Evolutionary conservation across 2,888 invertebrate species (phyloP).

Genomic region (Actias luna): DNA sequence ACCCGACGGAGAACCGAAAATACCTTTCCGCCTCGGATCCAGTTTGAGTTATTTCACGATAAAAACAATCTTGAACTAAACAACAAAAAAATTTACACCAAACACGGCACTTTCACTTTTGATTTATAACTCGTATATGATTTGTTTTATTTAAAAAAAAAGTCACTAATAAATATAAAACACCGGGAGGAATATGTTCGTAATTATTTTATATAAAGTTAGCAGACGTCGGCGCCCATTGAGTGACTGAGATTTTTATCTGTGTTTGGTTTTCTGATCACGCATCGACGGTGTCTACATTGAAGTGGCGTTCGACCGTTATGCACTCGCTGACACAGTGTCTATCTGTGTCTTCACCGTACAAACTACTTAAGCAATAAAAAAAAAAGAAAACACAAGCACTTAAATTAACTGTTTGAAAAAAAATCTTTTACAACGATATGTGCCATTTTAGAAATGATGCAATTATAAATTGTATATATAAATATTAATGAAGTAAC

Average conservation of each 20-base stretch:
- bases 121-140: constrained; percentile 21
- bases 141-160: constrained; percentile 1
- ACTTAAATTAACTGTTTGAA: neutral
- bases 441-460: no score
- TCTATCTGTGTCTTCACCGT: constrained; percentile 17
- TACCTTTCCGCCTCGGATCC: constrained; percentile 60
- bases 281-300: constrained; percentile 53
- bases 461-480: no score
- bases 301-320: constrained; percentile 24
- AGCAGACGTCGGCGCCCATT: constrained; percentile 37
- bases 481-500: no score
- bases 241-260: constrained; percentile 56
- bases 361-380: neutral
- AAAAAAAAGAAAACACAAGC: neutral
- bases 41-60: constrained; percentile 39
- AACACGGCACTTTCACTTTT: constrained; percentile 31
- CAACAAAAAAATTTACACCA: constrained; percentile 23
- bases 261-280: constrained; percentile 64
- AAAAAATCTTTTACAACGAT: no score
- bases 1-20: constrained; percentile 47
- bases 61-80: constrained; percentile 26
- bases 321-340: constrained; percentile 23
- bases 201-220: constrained; percentile 17
- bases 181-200: constrained; percentile 5
- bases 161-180: neutral